These are phyloP conservation scores for Parambassis ranga DNA, from an alignment of 2,797 vertebrate genomes.

Conservation along the genomic window DNA sequence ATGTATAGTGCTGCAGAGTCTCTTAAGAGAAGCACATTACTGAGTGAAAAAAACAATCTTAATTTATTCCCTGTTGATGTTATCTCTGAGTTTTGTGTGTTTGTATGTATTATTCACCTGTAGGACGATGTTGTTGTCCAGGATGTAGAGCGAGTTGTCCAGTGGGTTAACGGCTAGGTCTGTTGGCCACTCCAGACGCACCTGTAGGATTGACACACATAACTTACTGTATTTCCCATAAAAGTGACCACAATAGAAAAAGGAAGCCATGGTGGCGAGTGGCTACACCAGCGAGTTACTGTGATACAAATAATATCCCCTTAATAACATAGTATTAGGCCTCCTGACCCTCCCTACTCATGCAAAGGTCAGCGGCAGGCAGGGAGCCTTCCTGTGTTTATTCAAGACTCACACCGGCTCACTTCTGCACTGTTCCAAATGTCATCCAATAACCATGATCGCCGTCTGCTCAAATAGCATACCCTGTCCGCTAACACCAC, in stretches of 20 bases:
- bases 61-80: neutral
- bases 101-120: slow-evolving; percentile 57
- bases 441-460: slow-evolving; percentile 79
- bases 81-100: neutral
- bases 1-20: neutral
- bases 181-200: slow-evolving; percentile 95
- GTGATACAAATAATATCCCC: slow-evolving; percentile 64
- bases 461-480: slow-evolving; percentile 69
- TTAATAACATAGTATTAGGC: slow-evolving; percentile 73
- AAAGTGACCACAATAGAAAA: slow-evolving; percentile 21
- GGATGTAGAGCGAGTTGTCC: slow-evolving; percentile 94
- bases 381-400: slow-evolving; percentile 73
- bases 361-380: slow-evolving; percentile 72
- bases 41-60: neutral
- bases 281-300: slow-evolving; percentile 44
- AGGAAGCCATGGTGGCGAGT: neutral
- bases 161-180: slow-evolving; percentile 94
- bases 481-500: slow-evolving; percentile 39
- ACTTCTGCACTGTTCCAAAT: slow-evolving; percentile 69
- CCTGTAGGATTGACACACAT: slow-evolving; percentile 72
- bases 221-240: neutral
- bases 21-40: neutral
- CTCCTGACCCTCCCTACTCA: slow-evolving; percentile 66
- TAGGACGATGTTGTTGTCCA: slow-evolving; percentile 96
- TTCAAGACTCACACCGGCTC: slow-evolving; percentile 63